Evolutionary conservation across 2,888 invertebrate genomes (phyloP).

Genomic region (Cetonia aurata): DNA sequence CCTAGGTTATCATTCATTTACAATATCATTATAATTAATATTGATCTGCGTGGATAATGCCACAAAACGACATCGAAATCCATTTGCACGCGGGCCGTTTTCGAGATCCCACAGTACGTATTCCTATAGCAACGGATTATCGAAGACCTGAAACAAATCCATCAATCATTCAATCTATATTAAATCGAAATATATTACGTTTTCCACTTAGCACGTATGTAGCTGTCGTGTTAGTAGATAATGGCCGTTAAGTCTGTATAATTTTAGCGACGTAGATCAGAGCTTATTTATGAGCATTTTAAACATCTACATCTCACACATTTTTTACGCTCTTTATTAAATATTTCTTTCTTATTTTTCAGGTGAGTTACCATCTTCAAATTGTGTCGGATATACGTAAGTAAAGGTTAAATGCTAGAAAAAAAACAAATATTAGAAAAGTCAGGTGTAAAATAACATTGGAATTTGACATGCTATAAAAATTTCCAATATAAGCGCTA

Average conservation of each 20-base stretch:
- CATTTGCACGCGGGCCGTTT: conserved; percentile 43
- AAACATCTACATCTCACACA: neutral
- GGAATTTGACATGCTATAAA: no score
- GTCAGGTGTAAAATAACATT: no score
- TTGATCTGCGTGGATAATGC: conserved; percentile 50
- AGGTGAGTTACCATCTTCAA: conserved; percentile 5
- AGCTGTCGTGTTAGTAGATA: conserved; percentile 11
- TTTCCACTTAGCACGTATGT: conserved; percentile 51
- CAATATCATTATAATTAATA: conserved; percentile 53
- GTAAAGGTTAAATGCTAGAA: no score
- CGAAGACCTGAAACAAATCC: conserved; percentile 6
- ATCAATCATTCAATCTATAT: conserved; percentile 53
- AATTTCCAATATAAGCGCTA: no score
- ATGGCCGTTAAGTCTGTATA: conserved; percentile 7
- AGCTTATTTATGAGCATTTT: neutral
- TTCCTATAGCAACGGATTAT: conserved; percentile 49
- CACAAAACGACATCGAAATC: conserved; percentile 46
- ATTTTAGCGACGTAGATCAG: conserved; percentile 9
- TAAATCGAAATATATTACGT: conserved; percentile 53
- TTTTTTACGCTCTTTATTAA: neutral
- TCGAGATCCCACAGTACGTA: conserved; percentile 44
- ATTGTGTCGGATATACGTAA: neutral
- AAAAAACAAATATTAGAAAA: no score
- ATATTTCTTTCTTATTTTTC: conserved; percentile 18
- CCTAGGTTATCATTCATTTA: conserved; percentile 50